Percentiles rank a stretch among this genome's conserved stretches.
Conservation (phyloP, 2,113 vertebrate species). For the Plotosus lineatus region DNA sequence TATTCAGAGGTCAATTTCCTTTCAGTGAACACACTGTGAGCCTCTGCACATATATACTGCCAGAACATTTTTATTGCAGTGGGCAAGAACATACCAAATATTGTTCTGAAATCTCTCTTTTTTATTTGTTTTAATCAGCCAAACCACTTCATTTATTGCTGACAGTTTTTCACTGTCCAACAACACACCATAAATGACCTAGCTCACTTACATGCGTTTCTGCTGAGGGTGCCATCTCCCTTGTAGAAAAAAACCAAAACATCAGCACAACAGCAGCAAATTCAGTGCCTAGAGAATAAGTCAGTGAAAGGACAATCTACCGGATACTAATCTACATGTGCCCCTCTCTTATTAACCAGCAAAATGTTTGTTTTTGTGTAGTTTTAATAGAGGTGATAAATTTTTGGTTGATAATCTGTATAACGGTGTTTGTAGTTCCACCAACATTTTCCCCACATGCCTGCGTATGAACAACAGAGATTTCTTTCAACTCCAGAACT, state of each 20-base stretch:
- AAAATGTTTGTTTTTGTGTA: neutral
- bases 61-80: slow-evolving; percentile 41
- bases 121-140: slow-evolving; percentile 36
- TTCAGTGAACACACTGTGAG: slow-evolving; percentile 34
- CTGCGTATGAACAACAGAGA: neutral
- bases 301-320: slow-evolving; percentile 1
- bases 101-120: slow-evolving; percentile 32
- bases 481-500: neutral
- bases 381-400: neutral
- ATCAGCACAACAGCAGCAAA: neutral
- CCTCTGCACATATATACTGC: slow-evolving; percentile 23
- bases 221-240: neutral
- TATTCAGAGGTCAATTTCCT: slow-evolving; percentile 55
- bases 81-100: slow-evolving; percentile 38
- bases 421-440: neutral
- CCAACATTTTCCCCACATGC: neutral
- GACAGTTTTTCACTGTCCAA: slow-evolving; percentile 21
- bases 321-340: slow-evolving; percentile 23
- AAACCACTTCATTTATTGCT: slow-evolving; percentile 22
- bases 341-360: neutral
- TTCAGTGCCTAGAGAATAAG: neutral
- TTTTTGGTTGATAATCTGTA: neutral
- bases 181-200: slow-evolving; percentile 31
- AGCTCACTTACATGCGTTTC: slow-evolving; percentile 14
- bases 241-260: neutral